These are phyloP conservation scores for Carapus acus DNA, from an alignment of 2,797 vertebrate genomes.

Conservation along the genomic window DNA sequence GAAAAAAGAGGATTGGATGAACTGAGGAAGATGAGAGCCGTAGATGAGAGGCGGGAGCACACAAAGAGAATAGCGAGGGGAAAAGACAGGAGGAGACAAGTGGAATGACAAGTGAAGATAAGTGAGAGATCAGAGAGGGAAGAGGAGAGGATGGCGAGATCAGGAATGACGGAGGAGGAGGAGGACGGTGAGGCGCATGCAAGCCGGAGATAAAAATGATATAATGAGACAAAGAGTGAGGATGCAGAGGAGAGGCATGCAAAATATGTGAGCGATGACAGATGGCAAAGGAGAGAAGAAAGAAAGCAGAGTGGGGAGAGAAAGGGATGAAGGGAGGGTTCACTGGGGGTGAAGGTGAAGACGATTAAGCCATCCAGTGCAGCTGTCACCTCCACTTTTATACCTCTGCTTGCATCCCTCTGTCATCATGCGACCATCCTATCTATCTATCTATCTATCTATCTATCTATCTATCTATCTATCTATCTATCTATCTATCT, in stretches of 20 bases:
- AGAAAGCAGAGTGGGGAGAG: neutral
- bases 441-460: conserved; percentile 9
- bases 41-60: conserved; percentile 8
- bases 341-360: conserved; percentile 39
- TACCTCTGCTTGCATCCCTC: conserved; percentile 28
- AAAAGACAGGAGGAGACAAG: conserved; percentile 39
- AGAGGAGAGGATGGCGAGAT: neutral
- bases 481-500: no score
- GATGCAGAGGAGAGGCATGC: neutral
- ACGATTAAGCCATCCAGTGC: conserved; percentile 27
- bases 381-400: conserved; percentile 26
- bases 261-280: neutral
- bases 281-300: neutral
- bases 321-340: conserved; percentile 39
- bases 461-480: neutral
- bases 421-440: conserved; percentile 37
- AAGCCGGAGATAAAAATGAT: conserved; percentile 30
- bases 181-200: conserved; percentile 21
- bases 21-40: neutral
- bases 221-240: conserved; percentile 49
- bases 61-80: conserved; percentile 54
- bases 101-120: neutral
- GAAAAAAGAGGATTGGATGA: neutral
- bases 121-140: conserved; percentile 38
- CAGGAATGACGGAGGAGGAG: conserved; percentile 21